Evolutionary conservation across 1,140 invertebrate genomes (phyloP), one percentile per base, ranked within the genome.

Genomic region (Drosophila nigromelanica): DNA sequence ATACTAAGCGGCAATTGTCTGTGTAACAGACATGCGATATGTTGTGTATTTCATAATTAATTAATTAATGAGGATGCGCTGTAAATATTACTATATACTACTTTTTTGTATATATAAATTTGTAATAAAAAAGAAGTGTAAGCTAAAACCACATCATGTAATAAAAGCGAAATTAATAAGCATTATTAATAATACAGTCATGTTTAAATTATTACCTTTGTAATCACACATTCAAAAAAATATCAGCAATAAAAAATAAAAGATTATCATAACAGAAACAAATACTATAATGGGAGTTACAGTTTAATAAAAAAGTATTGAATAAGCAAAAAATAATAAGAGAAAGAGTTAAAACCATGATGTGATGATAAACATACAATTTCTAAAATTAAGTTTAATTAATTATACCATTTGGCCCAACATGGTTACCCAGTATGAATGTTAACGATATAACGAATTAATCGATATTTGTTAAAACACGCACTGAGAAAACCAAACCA

Each of bases 121-220:
- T 30, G 63, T 48, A n/a, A 2, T 64, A 30, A 58, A 62, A 69
- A 73, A 52, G 50, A 73, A 77, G 60, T 56, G 60, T 30, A 30
- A 21, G 12, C 4, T 10, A 18, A 73, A 76, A 58, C 72, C 76
- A 47, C 76, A 76, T 45, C 11, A 24, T 37, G 47, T 30, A 33
- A 69, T 21, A 59, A 50, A 5, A 14, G 45, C 37, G 7, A 71
- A 30, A 69, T 55, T 59, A 79, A 76, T 76, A 43, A 35, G 24
- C 50, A 61, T 54, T 52, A 69, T 66, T 61, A 72, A 76, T 68
- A 56, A 52, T 72, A 21, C 42, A 67, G 67, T 78, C 39, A 27
- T 58, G 54, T 48, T 71, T 72, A 60, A 74, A 78, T 60, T 56
- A 81, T 69, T 48, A 81, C 60, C 54, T 64, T 55, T 63, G 61